Evolutionary conservation across 2,797 vertebrate species (phyloP), one percentile per base, ranked within the genome.

Genomic region (Sciurus vulgaris): DNA sequence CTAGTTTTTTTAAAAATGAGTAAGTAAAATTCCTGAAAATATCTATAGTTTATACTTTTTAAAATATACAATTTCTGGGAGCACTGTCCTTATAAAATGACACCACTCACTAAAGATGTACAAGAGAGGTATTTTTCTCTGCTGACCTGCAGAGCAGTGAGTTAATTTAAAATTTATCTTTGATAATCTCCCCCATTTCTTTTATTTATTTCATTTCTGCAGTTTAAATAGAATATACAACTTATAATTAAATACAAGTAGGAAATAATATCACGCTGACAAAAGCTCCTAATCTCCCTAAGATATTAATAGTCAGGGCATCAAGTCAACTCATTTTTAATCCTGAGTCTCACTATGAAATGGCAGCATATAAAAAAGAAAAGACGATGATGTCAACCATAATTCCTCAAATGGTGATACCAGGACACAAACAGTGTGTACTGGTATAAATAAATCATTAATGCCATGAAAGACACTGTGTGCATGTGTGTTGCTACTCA

Each of bases 81-180:
- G 73, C 5, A 94, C 9, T 38, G 73, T 56, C 28, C 44, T 76
- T 79, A 33, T 74, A 89, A 96, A 96, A 79, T 59, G 63, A 67
- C 6, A 70, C 47, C 20, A 26, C 26, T 92, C 85, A 33, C 51
- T 91, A 93, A 93, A 96, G 92, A 97, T 69, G 93, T 97, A 97
- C 9, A 94, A 85, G 82, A 97, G 91, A 51, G 10, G 49, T 86
- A 95, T 97, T 96, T 74, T 97, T 98, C 67, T 84, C 51, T 86
- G 51, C 79, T 98, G 96, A 97, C 91, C 86, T 90, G 65, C 17
- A 35, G 67, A 83, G 76, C 0, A 91, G 74, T 91, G 95, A 97
- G 93, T 96, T 98, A 98, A 98, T 98, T 98, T 98, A 97, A 97
- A 98, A 77, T 96, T 98, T 98, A 98, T 98, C 97, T 98, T 97